Conservation (phyloP, 2,113 vertebrate genomes). For the Pontoporia blainvillei region DNA sequence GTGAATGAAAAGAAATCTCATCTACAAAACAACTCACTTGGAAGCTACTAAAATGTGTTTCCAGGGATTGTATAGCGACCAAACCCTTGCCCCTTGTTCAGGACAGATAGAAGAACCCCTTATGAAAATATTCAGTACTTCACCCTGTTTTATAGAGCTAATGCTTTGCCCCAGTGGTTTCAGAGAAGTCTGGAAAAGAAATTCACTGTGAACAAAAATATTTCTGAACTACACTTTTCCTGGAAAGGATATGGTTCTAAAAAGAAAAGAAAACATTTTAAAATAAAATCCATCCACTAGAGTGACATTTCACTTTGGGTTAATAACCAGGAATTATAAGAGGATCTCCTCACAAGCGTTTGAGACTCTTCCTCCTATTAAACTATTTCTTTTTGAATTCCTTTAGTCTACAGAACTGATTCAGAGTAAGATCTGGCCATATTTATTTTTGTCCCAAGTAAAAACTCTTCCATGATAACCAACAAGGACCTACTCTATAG, state of each 20-base stretch:
- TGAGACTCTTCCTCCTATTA: not conserved
- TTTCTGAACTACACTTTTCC: not conserved
- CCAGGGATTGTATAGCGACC: not conserved
- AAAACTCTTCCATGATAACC: not conserved
- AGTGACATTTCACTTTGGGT: not conserved
- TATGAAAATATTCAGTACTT: not conserved
- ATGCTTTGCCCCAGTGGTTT: not conserved
- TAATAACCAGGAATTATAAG: not conserved
- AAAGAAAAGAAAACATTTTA: not conserved
- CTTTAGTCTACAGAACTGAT: not conserved
- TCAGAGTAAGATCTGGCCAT: not conserved
- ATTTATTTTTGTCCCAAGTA: slow-evolving; percentile 14
- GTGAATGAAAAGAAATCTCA: not conserved
- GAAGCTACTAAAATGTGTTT: not conserved
- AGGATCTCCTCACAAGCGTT: not conserved
- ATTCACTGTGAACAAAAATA: not conserved
- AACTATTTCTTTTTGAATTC: not conserved
- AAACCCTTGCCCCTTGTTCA: not conserved
- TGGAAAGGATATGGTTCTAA: not conserved
- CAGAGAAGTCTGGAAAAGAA: not conserved
- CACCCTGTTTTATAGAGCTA: not conserved
- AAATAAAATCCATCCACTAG: not conserved
- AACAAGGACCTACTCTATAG: no score
- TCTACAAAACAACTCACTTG: not conserved
- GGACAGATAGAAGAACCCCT: not conserved